These are phyloP conservation scores for Heliocidaris tuberculata DNA, from an alignment of 35 echinoderm and acorn worm genomes.

Conservation along the genomic window DNA sequence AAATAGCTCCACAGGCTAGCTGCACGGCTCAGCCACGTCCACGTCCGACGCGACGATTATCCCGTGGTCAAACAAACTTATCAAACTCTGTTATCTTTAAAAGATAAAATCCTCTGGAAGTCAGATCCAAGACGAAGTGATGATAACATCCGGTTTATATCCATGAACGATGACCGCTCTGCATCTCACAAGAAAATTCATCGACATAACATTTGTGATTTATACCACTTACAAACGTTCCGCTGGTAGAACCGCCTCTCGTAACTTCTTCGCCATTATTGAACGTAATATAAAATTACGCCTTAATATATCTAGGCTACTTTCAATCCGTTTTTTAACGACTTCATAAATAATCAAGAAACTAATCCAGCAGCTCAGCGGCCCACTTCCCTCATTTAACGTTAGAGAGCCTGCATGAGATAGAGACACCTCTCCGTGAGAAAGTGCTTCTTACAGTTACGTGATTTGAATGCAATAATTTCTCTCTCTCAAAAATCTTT, in stretches of 20 bases:
- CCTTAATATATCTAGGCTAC: background rate
- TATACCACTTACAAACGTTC: background rate
- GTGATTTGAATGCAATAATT: no score
- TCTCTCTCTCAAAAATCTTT: no score
- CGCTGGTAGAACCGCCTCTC: background rate
- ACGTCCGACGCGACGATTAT: background rate
- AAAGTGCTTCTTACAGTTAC: no score
- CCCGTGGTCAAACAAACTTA: background rate
- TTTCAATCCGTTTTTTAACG: background rate
- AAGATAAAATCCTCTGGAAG: slow-evolving; percentile 3
- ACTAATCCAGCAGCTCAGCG: no score
- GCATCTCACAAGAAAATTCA: background rate
- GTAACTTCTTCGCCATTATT: background rate
- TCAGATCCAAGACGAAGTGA: background rate
- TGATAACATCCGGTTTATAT: background rate
- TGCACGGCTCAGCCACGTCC: background rate
- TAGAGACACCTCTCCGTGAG: no score
- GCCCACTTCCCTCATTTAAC: no score
- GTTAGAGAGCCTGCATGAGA: no score
- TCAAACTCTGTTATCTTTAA: background rate
- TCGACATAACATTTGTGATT: background rate
- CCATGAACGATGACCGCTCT: background rate
- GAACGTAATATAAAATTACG: background rate
- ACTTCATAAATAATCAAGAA: no score
- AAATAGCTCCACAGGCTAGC: background rate